Evolutionary conservation across 2,888 invertebrate genomes (phyloP).

Genomic region (Scaptomyza caliginosa): DNA sequence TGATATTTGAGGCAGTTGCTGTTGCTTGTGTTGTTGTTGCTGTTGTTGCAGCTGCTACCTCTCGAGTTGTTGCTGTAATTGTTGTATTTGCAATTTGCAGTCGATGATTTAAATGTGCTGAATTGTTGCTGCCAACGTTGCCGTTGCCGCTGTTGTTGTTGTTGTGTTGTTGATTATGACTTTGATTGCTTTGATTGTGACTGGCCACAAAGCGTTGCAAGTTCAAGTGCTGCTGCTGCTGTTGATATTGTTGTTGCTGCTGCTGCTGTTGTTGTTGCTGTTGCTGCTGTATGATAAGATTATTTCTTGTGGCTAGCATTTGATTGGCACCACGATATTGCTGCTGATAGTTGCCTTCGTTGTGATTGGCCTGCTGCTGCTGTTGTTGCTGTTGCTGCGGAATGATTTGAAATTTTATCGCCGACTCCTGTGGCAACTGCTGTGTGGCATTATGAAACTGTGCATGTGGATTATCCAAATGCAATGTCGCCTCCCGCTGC

Average conservation of each 20-base stretch:
- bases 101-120: conserved; percentile 76
- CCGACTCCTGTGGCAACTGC: conserved; percentile 80
- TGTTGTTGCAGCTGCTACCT: conserved; percentile 45
- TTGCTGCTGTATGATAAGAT: conserved; percentile 81
- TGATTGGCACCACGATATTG: conserved; percentile 73
- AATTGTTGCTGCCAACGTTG: conserved; percentile 63
- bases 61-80: conserved; percentile 81
- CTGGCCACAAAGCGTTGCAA: conserved; percentile 81
- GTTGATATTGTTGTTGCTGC: conserved; percentile 67
- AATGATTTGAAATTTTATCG: conserved; percentile 83
- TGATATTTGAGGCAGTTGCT: conserved; percentile 50
- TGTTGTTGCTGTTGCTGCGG: conserved; percentile 76
- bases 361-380: conserved; percentile 48
- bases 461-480: conserved; percentile 71
- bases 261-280: conserved; percentile 74
- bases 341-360: conserved; percentile 70
- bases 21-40: conserved; percentile 29
- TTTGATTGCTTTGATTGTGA: conserved; percentile 71
- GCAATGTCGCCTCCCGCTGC: conserved; percentile 69
- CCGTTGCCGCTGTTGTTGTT: conserved; percentile 64
- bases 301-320: conserved; percentile 78
- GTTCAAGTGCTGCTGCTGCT: conserved; percentile 80
- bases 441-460: conserved; percentile 75
- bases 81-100: conserved; percentile 82
- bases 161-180: conserved; percentile 50